Percentiles rank a stretch among this genome's conserved stretches.
Evolutionary conservation across 2,113 vertebrate species (phyloP).

Genomic region (Orientallactaga bullata): DNA sequence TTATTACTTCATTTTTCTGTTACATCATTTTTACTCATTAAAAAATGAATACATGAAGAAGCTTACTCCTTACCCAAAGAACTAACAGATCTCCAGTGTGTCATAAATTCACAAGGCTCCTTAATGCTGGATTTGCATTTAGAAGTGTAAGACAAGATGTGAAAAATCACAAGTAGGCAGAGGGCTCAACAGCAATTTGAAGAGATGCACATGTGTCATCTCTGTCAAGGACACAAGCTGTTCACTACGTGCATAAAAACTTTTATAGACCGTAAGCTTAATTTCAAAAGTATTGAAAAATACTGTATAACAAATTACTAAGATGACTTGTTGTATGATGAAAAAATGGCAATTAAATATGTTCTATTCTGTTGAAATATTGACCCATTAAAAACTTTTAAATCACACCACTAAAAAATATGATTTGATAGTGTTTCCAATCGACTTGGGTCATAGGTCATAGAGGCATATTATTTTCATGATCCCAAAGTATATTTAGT

Average conservation of each 20-base stretch:
- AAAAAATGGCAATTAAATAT: too few relatives aligned
- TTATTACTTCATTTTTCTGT: constrained; percentile 55
- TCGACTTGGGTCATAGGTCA: background rate
- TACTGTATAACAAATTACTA: too few relatives aligned
- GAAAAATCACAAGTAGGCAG: constrained; percentile 51
- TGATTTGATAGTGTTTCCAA: background rate
- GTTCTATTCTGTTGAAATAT: background rate
- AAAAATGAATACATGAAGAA: constrained; percentile 48
- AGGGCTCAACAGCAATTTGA: constrained; percentile 54
- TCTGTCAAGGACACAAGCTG: constrained; percentile 46
- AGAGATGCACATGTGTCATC: background rate
- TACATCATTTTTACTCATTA: constrained; percentile 51
- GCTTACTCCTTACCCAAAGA: background rate
- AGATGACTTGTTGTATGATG: too few relatives aligned
- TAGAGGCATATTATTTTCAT: background rate
- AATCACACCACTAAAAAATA: background rate
- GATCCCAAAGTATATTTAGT: background rate
- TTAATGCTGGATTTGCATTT: constrained; percentile 60
- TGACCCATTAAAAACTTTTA: background rate
- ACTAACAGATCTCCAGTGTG: constrained; percentile 49
- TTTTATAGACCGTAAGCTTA: background rate
- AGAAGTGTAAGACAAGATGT: constrained; percentile 59
- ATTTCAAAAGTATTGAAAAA: background rate
- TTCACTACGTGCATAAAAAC: constrained; percentile 12
- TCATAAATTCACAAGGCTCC: constrained; percentile 42